Evolutionary conservation across 2,113 vertebrate genomes (phyloP).

Genomic region (Candoia aspera): DNA sequence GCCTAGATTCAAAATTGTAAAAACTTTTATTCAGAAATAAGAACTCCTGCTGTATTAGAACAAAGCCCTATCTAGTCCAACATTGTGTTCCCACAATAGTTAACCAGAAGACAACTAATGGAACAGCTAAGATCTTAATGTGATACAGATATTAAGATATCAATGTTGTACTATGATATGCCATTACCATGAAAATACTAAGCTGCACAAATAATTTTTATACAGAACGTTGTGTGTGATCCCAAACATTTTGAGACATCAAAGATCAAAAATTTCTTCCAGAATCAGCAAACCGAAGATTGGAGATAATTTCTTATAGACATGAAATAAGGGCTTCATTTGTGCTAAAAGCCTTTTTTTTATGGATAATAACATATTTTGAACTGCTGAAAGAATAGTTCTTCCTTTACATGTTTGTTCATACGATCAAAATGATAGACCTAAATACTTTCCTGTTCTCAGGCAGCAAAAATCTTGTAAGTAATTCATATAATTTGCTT

Average conservation of each 20-base stretch:
- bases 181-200: background rate
- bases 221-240: background rate
- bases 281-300: background rate
- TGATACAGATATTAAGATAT: background rate
- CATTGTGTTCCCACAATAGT: too few relatives aligned
- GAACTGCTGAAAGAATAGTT: constrained; percentile 31
- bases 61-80: too few relatives aligned
- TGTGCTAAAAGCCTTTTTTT: background rate
- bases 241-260: background rate
- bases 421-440: background rate
- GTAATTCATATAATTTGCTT: background rate
- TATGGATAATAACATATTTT: constrained; percentile 22
- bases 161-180: background rate
- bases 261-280: background rate
- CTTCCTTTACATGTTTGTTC: background rate
- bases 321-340: background rate
- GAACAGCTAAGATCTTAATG: background rate
- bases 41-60: too few relatives aligned
- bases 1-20: background rate
- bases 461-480: accelerated
- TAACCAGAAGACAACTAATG: background rate
- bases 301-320: background rate
- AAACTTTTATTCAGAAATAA: background rate
- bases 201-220: background rate
- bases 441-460: background rate